Evolutionary conservation across 2,797 vertebrate genomes (phyloP).

Genomic region (Hemitrygon akajei): DNA sequence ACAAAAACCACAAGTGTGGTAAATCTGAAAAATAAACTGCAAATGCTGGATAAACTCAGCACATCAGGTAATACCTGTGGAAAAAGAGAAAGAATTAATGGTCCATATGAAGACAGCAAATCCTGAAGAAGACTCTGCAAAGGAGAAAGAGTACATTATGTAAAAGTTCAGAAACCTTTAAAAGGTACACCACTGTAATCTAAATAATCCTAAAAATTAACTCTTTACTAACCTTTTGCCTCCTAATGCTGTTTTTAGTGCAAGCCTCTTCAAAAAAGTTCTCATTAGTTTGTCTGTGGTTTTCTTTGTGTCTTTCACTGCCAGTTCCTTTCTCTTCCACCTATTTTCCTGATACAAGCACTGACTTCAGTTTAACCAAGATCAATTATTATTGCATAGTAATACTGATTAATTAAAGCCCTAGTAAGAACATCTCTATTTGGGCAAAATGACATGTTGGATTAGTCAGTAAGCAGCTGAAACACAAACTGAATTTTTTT

Average conservation of each 20-base stretch:
- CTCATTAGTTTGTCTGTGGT: slow-evolving; percentile 84
- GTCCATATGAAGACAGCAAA: too few relatives aligned
- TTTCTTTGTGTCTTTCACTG: slow-evolving; percentile 71
- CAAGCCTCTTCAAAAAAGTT: slow-evolving; percentile 87
- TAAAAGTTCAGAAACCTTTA: background rate
- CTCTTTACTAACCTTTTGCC: slow-evolving; percentile 53
- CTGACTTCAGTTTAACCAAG: slow-evolving; percentile 3
- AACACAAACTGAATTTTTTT: background rate
- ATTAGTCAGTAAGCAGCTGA: background rate
- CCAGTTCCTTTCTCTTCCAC: slow-evolving; percentile 78
- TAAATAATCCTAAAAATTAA: background rate
- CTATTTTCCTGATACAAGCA: slow-evolving; percentile 67
- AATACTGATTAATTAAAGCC: background rate
- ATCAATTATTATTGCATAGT: background rate
- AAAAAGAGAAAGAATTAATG: too few relatives aligned
- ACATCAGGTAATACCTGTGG: too few relatives aligned
- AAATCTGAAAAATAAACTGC: too few relatives aligned
- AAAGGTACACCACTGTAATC: background rate
- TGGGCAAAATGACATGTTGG: background rate
- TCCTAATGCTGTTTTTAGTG: slow-evolving; percentile 76
- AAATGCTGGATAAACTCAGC: too few relatives aligned
- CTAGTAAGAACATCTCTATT: background rate
- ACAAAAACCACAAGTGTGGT: too few relatives aligned
- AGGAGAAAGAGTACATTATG: background rate
- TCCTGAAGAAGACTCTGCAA: too few relatives aligned